Conservation (phyloP, 2,113 vertebrate species). For the Cyprinodon variegatus region DNA sequence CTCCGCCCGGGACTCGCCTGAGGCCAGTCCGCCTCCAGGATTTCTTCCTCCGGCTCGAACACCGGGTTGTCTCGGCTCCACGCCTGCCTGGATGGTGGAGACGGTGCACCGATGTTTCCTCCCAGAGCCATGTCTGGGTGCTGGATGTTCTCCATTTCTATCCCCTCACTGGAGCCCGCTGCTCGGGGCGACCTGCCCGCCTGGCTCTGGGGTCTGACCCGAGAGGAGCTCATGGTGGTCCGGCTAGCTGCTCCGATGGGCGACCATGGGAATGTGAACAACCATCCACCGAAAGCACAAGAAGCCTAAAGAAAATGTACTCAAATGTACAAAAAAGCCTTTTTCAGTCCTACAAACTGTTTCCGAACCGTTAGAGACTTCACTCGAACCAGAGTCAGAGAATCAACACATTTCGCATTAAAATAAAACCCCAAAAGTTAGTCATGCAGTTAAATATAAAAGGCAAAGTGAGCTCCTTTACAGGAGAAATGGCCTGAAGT, state of each 20-base stretch:
- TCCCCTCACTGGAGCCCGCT: conserved; percentile 70
- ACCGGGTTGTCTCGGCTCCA: conserved; percentile 96
- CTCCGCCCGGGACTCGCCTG: conserved; percentile 81
- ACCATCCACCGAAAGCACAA: background rate
- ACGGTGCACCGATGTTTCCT: conserved; percentile 78
- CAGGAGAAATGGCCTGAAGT: conserved; percentile 28
- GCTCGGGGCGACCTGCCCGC: conserved; percentile 53
- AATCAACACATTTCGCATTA: conserved; percentile 7
- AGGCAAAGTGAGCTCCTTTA: background rate
- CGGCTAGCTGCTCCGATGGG: conserved; percentile 5
- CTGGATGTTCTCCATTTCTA: conserved; percentile 82
- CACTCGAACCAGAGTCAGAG: background rate
- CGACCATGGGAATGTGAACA: background rate
- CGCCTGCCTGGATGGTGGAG: conserved; percentile 89
- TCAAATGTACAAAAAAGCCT: too few relatives aligned
- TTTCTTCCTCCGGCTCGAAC: conserved; percentile 91
- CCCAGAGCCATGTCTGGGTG: conserved; percentile 76
- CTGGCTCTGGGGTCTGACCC: conserved; percentile 75
- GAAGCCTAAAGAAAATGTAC: background rate
- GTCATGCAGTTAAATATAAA: conserved; percentile 18
- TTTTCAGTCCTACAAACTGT: background rate
- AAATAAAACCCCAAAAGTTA: conserved; percentile 18
- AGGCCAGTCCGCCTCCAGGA: conserved; percentile 87
- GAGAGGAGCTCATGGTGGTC: conserved; percentile 80
- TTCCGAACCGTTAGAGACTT: conserved; percentile 7